Conservation (phyloP, 2,888 invertebrate species). For the Eupithecia exiguata region DNA sequence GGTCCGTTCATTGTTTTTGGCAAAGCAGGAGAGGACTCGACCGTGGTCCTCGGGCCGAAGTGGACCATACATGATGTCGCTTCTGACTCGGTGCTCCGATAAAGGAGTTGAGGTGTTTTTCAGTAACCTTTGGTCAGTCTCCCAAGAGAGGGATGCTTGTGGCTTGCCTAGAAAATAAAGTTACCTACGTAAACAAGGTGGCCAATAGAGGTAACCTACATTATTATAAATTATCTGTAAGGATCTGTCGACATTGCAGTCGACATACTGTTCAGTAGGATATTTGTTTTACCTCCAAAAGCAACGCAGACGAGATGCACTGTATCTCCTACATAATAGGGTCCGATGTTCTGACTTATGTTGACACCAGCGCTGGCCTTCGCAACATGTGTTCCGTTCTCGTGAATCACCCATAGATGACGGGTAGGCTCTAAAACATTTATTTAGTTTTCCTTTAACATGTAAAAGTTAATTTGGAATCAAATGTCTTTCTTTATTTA, state of each 20-base stretch:
- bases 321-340: conserved; percentile 92
- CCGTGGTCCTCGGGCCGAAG: conserved; percentile 87
- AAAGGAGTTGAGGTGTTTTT: conserved; percentile 85
- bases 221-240: neutral
- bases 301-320: conserved; percentile 93
- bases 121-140: conserved; percentile 85
- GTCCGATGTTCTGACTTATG: conserved; percentile 85
- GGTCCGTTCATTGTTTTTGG: conserved; percentile 87
- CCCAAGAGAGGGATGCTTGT: conserved; percentile 86
- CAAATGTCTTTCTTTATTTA: too few species aligned
- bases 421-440: conserved; percentile 89
- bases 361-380: conserved; percentile 85
- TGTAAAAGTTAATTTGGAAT: neutral
- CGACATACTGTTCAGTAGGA: neutral
- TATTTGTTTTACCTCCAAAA: conserved; percentile 87
- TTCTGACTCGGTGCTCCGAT: conserved; percentile 86
- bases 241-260: neutral
- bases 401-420: conserved; percentile 90
- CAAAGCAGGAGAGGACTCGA: conserved; percentile 86
- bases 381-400: conserved; percentile 89
- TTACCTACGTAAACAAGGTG: neutral
- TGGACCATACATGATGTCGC: conserved; percentile 85
- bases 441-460: neutral
- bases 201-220: neutral
- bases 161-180: conserved; percentile 83